Conservation (phyloP, 2,113 vertebrate genomes). For the Pollachius pollachius region DNA sequence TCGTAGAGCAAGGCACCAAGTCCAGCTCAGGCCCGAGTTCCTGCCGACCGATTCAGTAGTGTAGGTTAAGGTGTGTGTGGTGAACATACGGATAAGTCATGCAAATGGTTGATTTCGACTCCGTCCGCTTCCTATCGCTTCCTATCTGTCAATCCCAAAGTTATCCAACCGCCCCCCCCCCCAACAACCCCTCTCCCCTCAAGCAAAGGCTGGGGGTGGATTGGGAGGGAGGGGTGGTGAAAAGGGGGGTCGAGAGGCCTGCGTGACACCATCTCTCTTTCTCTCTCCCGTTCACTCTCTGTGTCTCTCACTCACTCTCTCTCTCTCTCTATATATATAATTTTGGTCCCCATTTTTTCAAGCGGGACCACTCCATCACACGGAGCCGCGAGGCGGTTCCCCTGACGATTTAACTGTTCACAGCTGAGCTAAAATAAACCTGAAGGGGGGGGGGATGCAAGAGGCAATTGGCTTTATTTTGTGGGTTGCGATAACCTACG, state of each 20-base stretch:
- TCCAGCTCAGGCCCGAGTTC: too few species aligned
- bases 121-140: too few species aligned
- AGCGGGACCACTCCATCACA: conserved; percentile 71
- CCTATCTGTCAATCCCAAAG: too few species aligned
- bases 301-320: conserved; percentile 54
- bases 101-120: too few species aligned
- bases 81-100: too few species aligned
- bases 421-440: conserved; percentile 73
- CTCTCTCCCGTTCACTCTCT: conserved; percentile 56
- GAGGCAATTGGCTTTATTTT: conserved; percentile 51
- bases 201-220: too few species aligned
- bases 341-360: conserved; percentile 68
- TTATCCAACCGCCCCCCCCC: too few species aligned
- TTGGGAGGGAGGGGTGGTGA: neutral
- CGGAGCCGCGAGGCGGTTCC: conserved; percentile 67
- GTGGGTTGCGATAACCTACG: conserved; percentile 66
- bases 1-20: neutral
- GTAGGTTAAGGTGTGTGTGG: too few species aligned
- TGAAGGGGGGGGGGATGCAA: conserved; percentile 35
- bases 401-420: conserved; percentile 63
- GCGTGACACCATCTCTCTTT: conserved; percentile 62
- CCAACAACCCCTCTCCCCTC: too few species aligned
- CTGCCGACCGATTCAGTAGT: too few species aligned
- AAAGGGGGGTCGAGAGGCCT: conserved; percentile 58
- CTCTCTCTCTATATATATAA: conserved; percentile 56